A percentile compares a stretch with the other conserved stretches of the same genome.
These are phyloP conservation scores for Oostethus manadensis DNA, from an alignment of 2,113 vertebrate genomes.

Conservation along the genomic window DNA sequence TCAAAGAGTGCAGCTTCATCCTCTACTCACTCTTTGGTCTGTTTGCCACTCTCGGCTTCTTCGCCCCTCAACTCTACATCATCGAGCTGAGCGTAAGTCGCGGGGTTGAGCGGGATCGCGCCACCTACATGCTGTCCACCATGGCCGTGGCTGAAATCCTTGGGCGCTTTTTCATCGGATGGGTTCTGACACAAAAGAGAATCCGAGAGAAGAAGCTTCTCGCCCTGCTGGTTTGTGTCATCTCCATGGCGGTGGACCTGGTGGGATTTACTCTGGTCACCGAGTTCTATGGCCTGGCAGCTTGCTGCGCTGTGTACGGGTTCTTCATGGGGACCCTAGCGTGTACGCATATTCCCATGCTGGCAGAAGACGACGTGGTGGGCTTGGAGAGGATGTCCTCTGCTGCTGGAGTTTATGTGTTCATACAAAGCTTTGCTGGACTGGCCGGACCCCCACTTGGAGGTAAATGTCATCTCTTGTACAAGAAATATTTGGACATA, in stretches of 20 bases:
- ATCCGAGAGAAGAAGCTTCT: slow-evolving; percentile 83
- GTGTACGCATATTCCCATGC: slow-evolving; percentile 87
- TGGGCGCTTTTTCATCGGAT: slow-evolving; percentile 80
- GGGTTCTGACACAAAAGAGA: slow-evolving; percentile 74
- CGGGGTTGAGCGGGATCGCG: slow-evolving; percentile 77
- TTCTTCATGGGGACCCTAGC: slow-evolving; percentile 85
- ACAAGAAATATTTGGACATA: background rate
- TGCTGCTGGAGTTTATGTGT: slow-evolving; percentile 90
- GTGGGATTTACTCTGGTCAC: slow-evolving; percentile 82
- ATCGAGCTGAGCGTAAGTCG: slow-evolving; percentile 85
- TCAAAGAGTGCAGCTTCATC: slow-evolving; percentile 85
- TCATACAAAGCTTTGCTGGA: slow-evolving; percentile 90
- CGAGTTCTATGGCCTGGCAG: slow-evolving; percentile 82
- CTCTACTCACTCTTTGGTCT: slow-evolving; percentile 91
- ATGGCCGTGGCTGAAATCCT: slow-evolving; percentile 90
- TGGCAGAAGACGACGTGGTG: slow-evolving; percentile 90
- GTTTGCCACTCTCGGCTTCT: slow-evolving; percentile 93
- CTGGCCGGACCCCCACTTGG: slow-evolving; percentile 92
- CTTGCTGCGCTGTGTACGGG: slow-evolving; percentile 85
- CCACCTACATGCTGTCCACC: slow-evolving; percentile 80
- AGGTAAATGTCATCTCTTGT: slow-evolving; percentile 69
- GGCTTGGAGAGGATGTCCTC: slow-evolving; percentile 89
- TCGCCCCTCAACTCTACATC: slow-evolving; percentile 88
- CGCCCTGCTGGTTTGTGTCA: slow-evolving; percentile 82
- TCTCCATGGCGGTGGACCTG: slow-evolving; percentile 74